Base-by-base conservation (phyloP, 2,888 invertebrate species). In the Aquatica leii region DNA sequence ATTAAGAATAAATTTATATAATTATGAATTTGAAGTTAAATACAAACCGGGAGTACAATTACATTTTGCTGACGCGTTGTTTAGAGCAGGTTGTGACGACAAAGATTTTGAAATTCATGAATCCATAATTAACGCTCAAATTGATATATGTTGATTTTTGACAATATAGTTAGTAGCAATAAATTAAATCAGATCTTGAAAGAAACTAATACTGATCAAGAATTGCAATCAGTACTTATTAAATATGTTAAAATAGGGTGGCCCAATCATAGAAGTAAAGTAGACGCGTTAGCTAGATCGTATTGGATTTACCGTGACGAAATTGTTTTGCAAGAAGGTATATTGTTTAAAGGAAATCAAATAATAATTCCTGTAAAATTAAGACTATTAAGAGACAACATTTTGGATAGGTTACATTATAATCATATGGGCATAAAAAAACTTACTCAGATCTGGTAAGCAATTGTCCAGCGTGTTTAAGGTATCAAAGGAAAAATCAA, bases 391-490 rank as follows among this genome's bases (percentile, higher is more conserved):
- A 24, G 24, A 24, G 9, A 37, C 9, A 3, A 37, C 2, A 37
- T 37, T 9, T 37, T 37, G 9, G 9, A 37, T 37, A 37, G 12
- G 12, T 2, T 37, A 2, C 11, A 37, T 37, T 37, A 37, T 12
- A 37, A 37, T 37, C 37, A 37, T 11, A 31, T 37, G 37, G 37
- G 12, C 11, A 37, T 37, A 37, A 11, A 37, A 12, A 37, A 37
- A 37, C 37, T n/a, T 9, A 69, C 71, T 18, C 46, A 58, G 54
- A 57, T 34, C 50, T 52, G 17, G 41, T 74, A 20, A 56, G 46
- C 12, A 71, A 69, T 50, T 75, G 72, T 62, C 41, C 66, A 2
- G 62, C 65, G 15, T 76, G 74, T 59, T 56, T 70, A 34, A 70
- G 34, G 37, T 69, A 61, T 50, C 43, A 60, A 35, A 67, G 65